Evolutionary conservation across 1,140 invertebrate genomes (phyloP).

Genomic region (Trichomalopsis sarcophagae): DNA sequence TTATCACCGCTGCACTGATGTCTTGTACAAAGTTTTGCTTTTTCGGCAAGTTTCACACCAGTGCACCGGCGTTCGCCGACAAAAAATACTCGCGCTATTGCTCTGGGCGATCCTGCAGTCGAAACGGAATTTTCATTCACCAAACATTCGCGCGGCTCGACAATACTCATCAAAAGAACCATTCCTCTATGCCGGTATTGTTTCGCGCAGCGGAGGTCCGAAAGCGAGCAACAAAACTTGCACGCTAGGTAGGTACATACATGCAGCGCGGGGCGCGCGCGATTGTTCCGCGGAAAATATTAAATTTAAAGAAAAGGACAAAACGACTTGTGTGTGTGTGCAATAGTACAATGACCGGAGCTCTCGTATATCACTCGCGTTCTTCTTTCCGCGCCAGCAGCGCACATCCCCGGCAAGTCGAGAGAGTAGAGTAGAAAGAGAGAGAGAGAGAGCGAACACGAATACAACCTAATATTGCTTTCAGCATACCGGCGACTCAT

Average conservation of each 20-base stretch:
- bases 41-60: no score
- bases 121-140: background rate
- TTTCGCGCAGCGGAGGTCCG: background rate
- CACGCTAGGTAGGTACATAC: no score
- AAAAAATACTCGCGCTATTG: background rate
- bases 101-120: background rate
- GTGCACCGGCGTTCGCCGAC: background rate
- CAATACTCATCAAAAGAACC: background rate
- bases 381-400: slow-evolving; percentile 17
- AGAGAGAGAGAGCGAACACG: background rate
- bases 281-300: slow-evolving; percentile 24
- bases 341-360: background rate
- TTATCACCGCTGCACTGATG: no score
- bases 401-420: background rate
- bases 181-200: background rate
- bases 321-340: background rate
- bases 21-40: no score
- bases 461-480: slow-evolving; percentile 8
- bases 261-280: background rate
- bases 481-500: background rate
- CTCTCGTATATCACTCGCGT: slow-evolving; percentile 17
- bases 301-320: slow-evolving; percentile 38
- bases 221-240: no score
- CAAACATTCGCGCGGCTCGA: background rate
- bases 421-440: background rate